A percentile compares a stretch with the other conserved stretches of the same genome.
phyloP scores from a whole-genome alignment of 2,888 invertebrate species.

The Hylaea fasciaria region DNA sequence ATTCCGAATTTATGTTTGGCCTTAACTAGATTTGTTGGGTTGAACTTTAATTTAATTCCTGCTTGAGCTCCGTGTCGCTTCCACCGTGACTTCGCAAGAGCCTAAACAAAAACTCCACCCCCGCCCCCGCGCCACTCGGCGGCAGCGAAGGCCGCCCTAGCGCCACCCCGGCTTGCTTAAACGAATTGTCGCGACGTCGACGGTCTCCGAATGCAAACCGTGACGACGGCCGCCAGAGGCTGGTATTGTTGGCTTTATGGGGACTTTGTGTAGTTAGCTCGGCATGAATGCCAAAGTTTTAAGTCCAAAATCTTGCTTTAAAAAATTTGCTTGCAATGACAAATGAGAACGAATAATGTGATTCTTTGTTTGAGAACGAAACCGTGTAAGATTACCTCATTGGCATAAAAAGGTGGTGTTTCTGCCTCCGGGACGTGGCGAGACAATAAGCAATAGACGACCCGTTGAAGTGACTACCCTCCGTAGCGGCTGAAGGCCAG shows the following conservation, averaged over 20 bases:
- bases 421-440: background rate
- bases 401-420: background rate
- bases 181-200: conserved; percentile 7
- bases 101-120: conserved; percentile 3
- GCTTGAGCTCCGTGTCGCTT: conserved; percentile 6
- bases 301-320: background rate
- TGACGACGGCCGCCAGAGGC: background rate
- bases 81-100: conserved; percentile 6
- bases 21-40: background rate
- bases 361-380: background rate
- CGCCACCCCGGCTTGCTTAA: conserved; percentile 1
- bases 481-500: background rate
- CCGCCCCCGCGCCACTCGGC: background rate
- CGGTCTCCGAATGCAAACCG: background rate
- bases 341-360: background rate
- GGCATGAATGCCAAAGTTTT: background rate
- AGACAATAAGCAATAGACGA: background rate
- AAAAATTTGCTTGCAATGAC: background rate
- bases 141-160: background rate
- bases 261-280: background rate
- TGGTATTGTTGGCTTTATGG: background rate
- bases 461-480: background rate
- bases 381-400: background rate
- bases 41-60: conserved; percentile 16
- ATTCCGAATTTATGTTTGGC: background rate